Conservation (phyloP, 2,888 invertebrate genomes). For the Brachyopa scutellaris region DNA sequence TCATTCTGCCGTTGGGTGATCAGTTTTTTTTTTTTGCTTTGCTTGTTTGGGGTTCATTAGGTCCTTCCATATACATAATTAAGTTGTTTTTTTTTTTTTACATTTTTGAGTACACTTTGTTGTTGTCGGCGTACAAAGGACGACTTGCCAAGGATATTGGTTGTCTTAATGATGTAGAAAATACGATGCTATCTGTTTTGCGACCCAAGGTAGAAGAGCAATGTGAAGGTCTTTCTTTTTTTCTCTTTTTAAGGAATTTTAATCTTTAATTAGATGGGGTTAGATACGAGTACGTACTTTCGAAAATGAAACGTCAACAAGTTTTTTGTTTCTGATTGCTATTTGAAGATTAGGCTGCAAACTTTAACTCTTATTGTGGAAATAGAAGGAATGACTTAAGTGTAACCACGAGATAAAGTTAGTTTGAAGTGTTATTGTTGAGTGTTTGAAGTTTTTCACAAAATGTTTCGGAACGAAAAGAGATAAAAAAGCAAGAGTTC, state of each 20-base stretch:
- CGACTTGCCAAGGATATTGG: conserved; percentile 39
- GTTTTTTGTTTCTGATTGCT: conserved; percentile 12
- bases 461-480: too few species aligned
- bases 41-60: conserved; percentile 43
- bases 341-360: too few species aligned
- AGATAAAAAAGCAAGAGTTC: too few species aligned
- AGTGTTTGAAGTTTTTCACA: too few species aligned
- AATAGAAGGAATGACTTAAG: too few species aligned
- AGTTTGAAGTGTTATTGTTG: too few species aligned
- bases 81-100: conserved; percentile 48
- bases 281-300: not conserved
- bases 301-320: conserved; percentile 14
- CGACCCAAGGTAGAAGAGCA: not conserved
- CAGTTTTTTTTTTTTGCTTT: conserved; percentile 9
- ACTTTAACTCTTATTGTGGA: too few species aligned
- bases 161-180: conserved; percentile 33
- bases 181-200: not conserved
- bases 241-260: not conserved
- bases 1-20: conserved; percentile 2
- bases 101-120: conserved; percentile 18
- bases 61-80: conserved; percentile 53
- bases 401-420: too few species aligned
- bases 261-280: conserved; percentile 25
- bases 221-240: not conserved
- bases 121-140: conserved; percentile 1